Percentiles rank a stretch among this genome's conserved stretches.
Evolutionary conservation across 1,140 invertebrate genomes (phyloP).

Genomic region (Augochlora pura): DNA sequence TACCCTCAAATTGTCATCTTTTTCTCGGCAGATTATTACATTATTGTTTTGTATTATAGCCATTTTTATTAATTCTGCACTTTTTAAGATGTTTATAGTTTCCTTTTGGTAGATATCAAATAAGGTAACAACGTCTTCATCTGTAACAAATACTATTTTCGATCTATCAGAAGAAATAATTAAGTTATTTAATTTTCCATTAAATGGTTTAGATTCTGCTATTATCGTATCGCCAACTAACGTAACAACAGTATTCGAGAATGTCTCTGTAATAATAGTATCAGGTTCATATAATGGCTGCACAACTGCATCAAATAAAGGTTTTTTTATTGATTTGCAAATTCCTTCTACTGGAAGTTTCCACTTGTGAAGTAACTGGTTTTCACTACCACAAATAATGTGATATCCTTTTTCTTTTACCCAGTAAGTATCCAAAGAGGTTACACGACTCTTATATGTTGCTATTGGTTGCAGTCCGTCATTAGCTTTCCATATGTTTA

Average conservation of each 20-base stretch:
- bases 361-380: slow-evolving; percentile 71
- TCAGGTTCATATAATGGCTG: slow-evolving; percentile 61
- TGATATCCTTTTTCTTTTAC: slow-evolving; percentile 68
- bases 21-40: slow-evolving; percentile 64
- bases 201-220: slow-evolving; percentile 54
- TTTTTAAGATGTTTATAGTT: slow-evolving; percentile 40
- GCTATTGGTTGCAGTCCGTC: slow-evolving; percentile 62
- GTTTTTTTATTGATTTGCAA: slow-evolving; percentile 61
- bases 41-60: slow-evolving; percentile 53
- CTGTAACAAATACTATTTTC: slow-evolving; percentile 69
- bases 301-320: slow-evolving; percentile 71
- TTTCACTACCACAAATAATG: slow-evolving; percentile 73
- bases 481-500: slow-evolving; percentile 67
- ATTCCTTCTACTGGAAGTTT: slow-evolving; percentile 66
- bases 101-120: slow-evolving; percentile 61
- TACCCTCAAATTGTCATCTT: slow-evolving; percentile 65
- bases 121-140: slow-evolving; percentile 58
- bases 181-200: slow-evolving; percentile 70
- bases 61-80: slow-evolving; percentile 62
- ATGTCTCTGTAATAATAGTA: slow-evolving; percentile 67
- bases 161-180: slow-evolving; percentile 61
- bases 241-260: slow-evolving; percentile 65
- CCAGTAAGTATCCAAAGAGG: slow-evolving; percentile 74
- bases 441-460: slow-evolving; percentile 69
- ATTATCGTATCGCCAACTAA: slow-evolving; percentile 55